These are phyloP conservation scores for Diploscapter pachys DNA, from an alignment of 1,140 invertebrate species.

Conservation along the genomic window DNA sequence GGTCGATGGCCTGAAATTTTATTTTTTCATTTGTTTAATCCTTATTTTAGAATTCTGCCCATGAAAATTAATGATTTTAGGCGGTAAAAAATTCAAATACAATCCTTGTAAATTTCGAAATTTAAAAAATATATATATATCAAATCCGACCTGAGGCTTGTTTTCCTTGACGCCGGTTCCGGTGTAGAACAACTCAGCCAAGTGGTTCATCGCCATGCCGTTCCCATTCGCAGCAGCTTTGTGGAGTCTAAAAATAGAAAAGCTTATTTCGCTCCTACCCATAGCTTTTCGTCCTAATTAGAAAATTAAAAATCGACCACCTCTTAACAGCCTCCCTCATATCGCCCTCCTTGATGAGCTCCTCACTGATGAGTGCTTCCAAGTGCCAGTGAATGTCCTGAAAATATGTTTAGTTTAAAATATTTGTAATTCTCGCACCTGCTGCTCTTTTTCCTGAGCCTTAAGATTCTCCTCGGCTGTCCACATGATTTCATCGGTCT, in stretches of 20 bases:
- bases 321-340: neutral
- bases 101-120: neutral
- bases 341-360: conserved; percentile 7
- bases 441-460: too few relatives aligned
- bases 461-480: too few relatives aligned
- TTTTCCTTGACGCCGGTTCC: conserved; percentile 7
- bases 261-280: neutral
- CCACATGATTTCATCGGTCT: too few relatives aligned
- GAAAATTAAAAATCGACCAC: neutral
- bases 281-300: neutral
- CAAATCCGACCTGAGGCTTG: conserved; percentile 3
- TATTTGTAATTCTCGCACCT: too few relatives aligned
- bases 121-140: neutral
- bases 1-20: neutral
- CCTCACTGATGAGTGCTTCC: neutral
- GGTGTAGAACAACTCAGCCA: conserved; percentile 9
- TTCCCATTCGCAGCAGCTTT: conserved; percentile 1
- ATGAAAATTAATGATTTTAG: neutral
- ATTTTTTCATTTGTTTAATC: neutral
- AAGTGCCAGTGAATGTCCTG: neutral
- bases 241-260: neutral
- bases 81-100: neutral
- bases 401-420: neutral
- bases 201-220: conserved; percentile 4
- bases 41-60: too few relatives aligned